Evolutionary conservation across 2,888 invertebrate genomes (phyloP).

Genomic region (Trachelus stipa): DNA sequence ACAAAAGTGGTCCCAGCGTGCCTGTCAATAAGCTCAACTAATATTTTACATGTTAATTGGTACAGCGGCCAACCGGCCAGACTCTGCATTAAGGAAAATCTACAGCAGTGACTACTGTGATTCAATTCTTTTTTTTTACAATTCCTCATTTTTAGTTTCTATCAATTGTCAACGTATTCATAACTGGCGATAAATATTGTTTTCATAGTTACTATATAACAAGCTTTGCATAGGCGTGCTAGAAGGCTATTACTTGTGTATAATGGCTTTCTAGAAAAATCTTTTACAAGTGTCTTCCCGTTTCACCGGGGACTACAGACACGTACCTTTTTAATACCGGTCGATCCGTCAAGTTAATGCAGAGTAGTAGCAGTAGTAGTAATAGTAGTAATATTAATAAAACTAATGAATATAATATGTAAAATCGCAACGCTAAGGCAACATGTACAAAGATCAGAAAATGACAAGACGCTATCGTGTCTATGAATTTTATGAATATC

Average conservation of each 20-base stretch:
- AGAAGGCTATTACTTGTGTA: background rate
- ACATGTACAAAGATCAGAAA: background rate
- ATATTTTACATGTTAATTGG: background rate
- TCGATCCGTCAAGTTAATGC: background rate
- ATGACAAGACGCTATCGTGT: background rate
- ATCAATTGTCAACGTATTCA: background rate
- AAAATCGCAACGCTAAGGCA: background rate
- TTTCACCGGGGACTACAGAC: background rate
- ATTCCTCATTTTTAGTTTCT: background rate
- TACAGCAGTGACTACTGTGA: background rate
- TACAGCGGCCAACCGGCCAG: background rate
- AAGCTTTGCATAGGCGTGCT: background rate
- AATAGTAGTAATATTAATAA: background rate
- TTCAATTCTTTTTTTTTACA: background rate
- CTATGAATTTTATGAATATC: background rate
- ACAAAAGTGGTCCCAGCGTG: slow-evolving; percentile 12
- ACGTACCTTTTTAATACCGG: background rate
- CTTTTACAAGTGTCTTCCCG: background rate
- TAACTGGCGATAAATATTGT: background rate
- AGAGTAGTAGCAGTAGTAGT: background rate
- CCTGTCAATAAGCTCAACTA: slow-evolving; percentile 2
- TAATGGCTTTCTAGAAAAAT: background rate
- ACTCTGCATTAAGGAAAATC: background rate
- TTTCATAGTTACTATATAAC: background rate
- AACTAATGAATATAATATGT: background rate